These are phyloP conservation scores for Synergus itoensis DNA, from an alignment of 2,888 invertebrate genomes.

Conservation along the genomic window DNA sequence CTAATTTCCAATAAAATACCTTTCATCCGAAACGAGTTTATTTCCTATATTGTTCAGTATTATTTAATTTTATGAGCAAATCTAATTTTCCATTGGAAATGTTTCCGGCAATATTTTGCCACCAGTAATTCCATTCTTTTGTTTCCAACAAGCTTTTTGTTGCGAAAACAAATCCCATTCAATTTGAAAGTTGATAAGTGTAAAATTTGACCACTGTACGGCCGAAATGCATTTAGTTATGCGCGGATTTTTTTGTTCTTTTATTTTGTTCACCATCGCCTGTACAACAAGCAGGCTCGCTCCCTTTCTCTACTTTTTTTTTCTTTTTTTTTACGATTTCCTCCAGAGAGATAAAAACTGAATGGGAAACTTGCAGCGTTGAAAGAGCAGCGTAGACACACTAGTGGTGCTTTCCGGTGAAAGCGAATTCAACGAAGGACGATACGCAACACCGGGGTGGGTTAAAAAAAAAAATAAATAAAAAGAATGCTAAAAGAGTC, in stretches of 20 bases:
- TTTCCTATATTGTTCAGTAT: not conserved
- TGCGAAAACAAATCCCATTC: not conserved
- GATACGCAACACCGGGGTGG: slow-evolving; percentile 40
- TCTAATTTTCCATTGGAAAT: slow-evolving; percentile 17
- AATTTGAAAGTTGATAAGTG: slow-evolving; percentile 17
- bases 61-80: not conserved
- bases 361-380: slow-evolving; percentile 32
- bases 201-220: slow-evolving; percentile 8
- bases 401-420: slow-evolving; percentile 50
- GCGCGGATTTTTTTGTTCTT: not conserved
- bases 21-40: not conserved
- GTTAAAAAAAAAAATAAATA: not conserved
- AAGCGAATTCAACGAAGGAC: slow-evolving; percentile 58
- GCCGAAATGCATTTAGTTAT: slow-evolving; percentile 18
- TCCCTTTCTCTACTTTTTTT: slow-evolving; percentile 1
- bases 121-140: not conserved
- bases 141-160: not conserved
- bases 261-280: slow-evolving; percentile 12
- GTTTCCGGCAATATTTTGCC: not conserved
- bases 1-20: not conserved
- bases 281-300: not conserved
- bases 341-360: slow-evolving; percentile 25
- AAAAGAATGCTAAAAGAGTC: slow-evolving; percentile 15
- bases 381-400: slow-evolving; percentile 43
- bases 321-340: slow-evolving; percentile 21